These are phyloP conservation scores for Pterocles gutturalis DNA, from an alignment of 2,113 vertebrate genomes.

Conservation along the genomic window DNA sequence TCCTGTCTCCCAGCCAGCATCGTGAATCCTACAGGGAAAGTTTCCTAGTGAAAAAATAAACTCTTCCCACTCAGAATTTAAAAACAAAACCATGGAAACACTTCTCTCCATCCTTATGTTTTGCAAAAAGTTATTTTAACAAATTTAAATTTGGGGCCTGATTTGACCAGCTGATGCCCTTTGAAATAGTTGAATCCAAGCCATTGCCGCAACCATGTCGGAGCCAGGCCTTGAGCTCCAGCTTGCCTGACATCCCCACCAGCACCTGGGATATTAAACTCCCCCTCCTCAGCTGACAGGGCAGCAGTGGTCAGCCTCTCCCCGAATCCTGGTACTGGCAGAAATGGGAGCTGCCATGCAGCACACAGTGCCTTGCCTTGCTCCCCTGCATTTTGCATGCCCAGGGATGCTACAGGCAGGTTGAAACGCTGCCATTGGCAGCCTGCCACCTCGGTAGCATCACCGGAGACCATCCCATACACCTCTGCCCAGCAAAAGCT, in stretches of 20 bases:
- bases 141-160: constrained; percentile 52
- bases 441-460: neutral
- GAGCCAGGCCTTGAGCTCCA: accelerated
- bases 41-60: constrained; percentile 67
- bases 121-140: constrained; percentile 68
- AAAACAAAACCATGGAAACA: constrained; percentile 67
- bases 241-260: neutral
- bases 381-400: neutral
- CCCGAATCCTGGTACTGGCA: neutral
- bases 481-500: neutral
- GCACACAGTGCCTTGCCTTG: neutral
- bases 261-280: neutral
- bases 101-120: constrained; percentile 42
- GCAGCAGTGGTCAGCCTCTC: neutral
- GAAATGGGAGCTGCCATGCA: neutral
- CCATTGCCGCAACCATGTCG: neutral
- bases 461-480: neutral
- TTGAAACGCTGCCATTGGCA: neutral
- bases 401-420: neutral
- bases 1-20: neutral
- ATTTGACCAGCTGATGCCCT: constrained; percentile 3
- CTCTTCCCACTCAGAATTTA: constrained; percentile 53
- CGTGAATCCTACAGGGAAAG: neutral
- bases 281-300: neutral
- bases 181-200: constrained; percentile 55